Percentiles rank a stretch among this genome's conserved stretches.
phyloP scores from a whole-genome alignment of 2,113 vertebrate genomes.

The Atractosteus spatula region DNA sequence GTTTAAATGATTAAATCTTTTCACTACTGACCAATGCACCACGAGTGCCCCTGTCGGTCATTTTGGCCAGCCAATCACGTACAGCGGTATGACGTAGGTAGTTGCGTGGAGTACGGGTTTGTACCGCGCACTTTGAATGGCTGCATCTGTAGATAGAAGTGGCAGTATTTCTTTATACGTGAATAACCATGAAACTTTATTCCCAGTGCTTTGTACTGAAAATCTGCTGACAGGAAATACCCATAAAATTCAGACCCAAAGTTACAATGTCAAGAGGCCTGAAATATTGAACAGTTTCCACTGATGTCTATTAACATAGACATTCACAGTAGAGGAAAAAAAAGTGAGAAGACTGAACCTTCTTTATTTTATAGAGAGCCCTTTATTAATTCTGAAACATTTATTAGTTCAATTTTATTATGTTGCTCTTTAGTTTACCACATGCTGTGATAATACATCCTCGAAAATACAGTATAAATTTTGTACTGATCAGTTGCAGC shows the following conservation, averaged over 20 bases:
- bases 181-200: slow-evolving; percentile 40
- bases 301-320: slow-evolving; percentile 71
- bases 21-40: too few relatives aligned
- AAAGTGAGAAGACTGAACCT: not conserved
- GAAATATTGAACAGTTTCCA: slow-evolving; percentile 63
- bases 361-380: slow-evolving; percentile 16
- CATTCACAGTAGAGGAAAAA: slow-evolving; percentile 54
- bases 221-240: slow-evolving; percentile 37
- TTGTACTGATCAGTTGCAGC: too few relatives aligned
- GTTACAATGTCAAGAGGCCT: slow-evolving; percentile 68
- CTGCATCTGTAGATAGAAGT: not conserved
- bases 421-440: not conserved
- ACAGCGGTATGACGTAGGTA: too few relatives aligned
- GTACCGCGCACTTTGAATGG: too few relatives aligned
- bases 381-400: not conserved
- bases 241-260: slow-evolving; percentile 40
- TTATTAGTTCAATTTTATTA: not conserved
- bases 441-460: not conserved
- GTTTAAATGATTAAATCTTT: too few relatives aligned
- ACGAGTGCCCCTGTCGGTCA: too few relatives aligned
- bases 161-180: slow-evolving; percentile 9
- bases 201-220: slow-evolving; percentile 17
- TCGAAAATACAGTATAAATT: not conserved
- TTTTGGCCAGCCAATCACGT: too few relatives aligned
- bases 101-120: too few relatives aligned